A percentile compares a stretch with the other conserved stretches of the same genome.
Evolutionary conservation across 2,888 invertebrate species (phyloP).

Genomic region (Lasioglossum morio): DNA sequence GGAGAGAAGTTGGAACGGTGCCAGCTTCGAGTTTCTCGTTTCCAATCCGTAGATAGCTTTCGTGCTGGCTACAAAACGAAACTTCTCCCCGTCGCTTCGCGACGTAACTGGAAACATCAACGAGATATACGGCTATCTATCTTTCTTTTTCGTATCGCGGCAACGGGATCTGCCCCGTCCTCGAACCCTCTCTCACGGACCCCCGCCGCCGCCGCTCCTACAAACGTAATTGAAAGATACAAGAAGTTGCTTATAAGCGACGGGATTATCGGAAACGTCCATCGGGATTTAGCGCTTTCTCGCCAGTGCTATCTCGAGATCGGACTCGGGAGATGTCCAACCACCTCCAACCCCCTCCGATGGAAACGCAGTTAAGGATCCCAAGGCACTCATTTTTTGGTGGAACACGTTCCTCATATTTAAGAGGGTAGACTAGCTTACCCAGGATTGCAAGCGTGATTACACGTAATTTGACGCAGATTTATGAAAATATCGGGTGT

Average conservation of each 20-base stretch:
- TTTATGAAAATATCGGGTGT: too few relatives aligned
- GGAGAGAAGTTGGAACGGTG: slow-evolving; percentile 56
- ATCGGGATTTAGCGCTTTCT: slow-evolving; percentile 40
- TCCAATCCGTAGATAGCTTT: slow-evolving; percentile 70
- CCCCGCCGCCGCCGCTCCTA: neutral
- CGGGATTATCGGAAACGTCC: slow-evolving; percentile 33
- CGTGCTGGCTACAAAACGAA: slow-evolving; percentile 62
- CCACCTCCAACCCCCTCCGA: neutral
- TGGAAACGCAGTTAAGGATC: neutral
- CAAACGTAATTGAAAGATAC: slow-evolving; percentile 46
- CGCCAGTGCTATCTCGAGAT: slow-evolving; percentile 6
- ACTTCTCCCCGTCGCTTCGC: slow-evolving; percentile 42
- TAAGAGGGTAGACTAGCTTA: too few relatives aligned
- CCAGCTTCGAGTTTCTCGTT: slow-evolving; percentile 64
- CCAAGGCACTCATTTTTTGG: neutral
- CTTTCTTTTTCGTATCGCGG: slow-evolving; percentile 42
- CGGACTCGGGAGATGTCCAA: neutral
- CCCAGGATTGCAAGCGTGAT: too few relatives aligned
- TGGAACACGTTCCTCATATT: neutral
- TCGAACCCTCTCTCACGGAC: neutral
- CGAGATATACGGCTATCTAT: slow-evolving; percentile 57
- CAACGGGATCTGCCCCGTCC: slow-evolving; percentile 31
- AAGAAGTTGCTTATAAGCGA: slow-evolving; percentile 29
- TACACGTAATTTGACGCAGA: too few relatives aligned
- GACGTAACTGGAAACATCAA: slow-evolving; percentile 65